Evolutionary conservation across 2,888 invertebrate genomes (phyloP).

Genomic region (Cryptocheilus praepositus): DNA sequence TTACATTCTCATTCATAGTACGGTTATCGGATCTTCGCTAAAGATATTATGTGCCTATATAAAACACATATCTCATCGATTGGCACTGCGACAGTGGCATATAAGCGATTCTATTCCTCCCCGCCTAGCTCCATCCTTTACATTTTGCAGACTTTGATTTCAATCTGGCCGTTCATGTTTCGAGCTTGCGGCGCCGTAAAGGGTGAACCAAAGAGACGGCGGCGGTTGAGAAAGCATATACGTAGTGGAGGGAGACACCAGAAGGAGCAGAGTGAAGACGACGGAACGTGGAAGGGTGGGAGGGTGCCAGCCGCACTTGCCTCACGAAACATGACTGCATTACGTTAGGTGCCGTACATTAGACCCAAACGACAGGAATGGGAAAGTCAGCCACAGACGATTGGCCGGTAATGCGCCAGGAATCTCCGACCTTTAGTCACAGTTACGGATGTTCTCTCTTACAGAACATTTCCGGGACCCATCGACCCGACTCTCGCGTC

Average conservation of each 20-base stretch:
- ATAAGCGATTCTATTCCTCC: conserved; percentile 2
- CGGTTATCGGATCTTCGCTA: not conserved
- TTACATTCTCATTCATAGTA: not conserved
- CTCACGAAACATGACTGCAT: conserved; percentile 58
- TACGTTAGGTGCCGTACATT: conserved; percentile 47
- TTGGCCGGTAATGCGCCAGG: conserved; percentile 55
- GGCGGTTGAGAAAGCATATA: not conserved
- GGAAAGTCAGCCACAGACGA: conserved; percentile 45
- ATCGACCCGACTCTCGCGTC: not conserved
- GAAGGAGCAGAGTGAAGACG: conserved; percentile 20
- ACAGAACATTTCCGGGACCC: conserved; percentile 41
- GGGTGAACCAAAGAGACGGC: not conserved
- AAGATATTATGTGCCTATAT: not conserved
- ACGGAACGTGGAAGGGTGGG: conserved; percentile 37
- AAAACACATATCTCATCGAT: not conserved
- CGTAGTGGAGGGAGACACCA: not conserved
- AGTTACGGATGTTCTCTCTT: conserved; percentile 50
- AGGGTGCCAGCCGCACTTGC: conserved; percentile 42
- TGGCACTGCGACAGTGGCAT: too few species aligned
- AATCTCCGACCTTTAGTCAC: conserved; percentile 56
- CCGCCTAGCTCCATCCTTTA: conserved; percentile 13
- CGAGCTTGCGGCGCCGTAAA: not conserved
- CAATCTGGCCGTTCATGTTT: not conserved
- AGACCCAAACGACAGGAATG: conserved; percentile 44
- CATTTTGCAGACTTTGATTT: not conserved